These are phyloP conservation scores for Anhinga anhinga DNA, from an alignment of 2,113 vertebrate genomes.

Conservation along the genomic window DNA sequence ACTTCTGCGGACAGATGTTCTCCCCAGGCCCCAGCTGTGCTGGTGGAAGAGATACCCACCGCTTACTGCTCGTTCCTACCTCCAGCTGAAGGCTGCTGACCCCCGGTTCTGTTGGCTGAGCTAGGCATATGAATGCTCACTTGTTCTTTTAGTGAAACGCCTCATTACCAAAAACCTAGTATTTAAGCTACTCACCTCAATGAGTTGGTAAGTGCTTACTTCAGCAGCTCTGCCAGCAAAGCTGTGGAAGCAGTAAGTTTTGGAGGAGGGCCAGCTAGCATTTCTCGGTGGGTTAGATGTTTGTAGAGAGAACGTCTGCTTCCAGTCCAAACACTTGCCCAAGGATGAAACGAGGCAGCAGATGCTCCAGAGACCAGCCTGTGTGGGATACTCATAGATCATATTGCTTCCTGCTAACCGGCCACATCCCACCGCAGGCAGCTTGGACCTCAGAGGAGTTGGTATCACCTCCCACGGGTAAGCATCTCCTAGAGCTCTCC, in stretches of 20 bases:
- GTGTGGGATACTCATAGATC: background rate
- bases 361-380: background rate
- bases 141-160: background rate
- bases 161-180: background rate
- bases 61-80: background rate
- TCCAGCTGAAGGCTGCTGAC: background rate
- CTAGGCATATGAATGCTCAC: background rate
- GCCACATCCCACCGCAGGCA: background rate
- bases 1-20: background rate
- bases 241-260: background rate
- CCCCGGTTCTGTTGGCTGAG: background rate
- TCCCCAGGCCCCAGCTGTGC: background rate
- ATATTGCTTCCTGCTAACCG: background rate
- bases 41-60: background rate
- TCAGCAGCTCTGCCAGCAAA: background rate
- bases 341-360: background rate
- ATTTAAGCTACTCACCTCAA: background rate
- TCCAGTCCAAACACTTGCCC: background rate
- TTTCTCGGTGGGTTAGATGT: background rate
- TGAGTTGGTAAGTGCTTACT: background rate
- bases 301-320: background rate
- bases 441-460: background rate
- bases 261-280: background rate
- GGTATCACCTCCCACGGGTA: background rate
- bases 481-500: background rate